These are phyloP conservation scores for Tadarida brasiliensis DNA, from an alignment of 2,797 vertebrate species.

Conservation along the genomic window DNA sequence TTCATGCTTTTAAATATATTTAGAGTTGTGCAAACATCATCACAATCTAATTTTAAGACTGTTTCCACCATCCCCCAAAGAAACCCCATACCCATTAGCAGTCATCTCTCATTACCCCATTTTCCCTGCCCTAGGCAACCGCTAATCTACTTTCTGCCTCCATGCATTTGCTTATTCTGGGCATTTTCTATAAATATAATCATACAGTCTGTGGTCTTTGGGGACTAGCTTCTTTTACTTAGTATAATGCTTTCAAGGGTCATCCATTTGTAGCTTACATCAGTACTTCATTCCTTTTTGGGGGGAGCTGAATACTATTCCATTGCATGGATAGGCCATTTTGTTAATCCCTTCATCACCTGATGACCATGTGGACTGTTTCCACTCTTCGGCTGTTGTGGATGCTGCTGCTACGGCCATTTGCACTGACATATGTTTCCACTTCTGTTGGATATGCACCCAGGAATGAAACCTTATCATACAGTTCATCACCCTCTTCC, in stretches of 20 bases:
- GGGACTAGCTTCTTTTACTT: background rate
- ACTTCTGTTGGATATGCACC: background rate
- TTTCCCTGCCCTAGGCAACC: too few relatives aligned
- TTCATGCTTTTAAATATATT: slow-evolving; percentile 35
- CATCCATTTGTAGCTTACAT: background rate
- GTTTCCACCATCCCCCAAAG: background rate
- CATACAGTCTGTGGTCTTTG: background rate
- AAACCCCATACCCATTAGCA: background rate
- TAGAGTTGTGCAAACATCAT: background rate
- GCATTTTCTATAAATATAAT: background rate
- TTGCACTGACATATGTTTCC: background rate
- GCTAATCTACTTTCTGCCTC: background rate
- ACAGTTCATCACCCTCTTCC: background rate
- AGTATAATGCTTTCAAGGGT: background rate
- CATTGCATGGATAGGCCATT: background rate
- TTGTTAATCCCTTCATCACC: background rate
- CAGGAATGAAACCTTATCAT: background rate
- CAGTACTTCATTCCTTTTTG: background rate
- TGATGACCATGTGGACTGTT: too few relatives aligned
- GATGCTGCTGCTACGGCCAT: background rate
- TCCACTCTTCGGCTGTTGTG: background rate
- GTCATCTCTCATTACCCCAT: background rate
- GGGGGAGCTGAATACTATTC: background rate
- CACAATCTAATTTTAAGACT: slow-evolving; percentile 55
- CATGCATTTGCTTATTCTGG: background rate